Evolutionary conservation across 2,888 invertebrate species (phyloP).

Genomic region (Tenthredo mesomela): DNA sequence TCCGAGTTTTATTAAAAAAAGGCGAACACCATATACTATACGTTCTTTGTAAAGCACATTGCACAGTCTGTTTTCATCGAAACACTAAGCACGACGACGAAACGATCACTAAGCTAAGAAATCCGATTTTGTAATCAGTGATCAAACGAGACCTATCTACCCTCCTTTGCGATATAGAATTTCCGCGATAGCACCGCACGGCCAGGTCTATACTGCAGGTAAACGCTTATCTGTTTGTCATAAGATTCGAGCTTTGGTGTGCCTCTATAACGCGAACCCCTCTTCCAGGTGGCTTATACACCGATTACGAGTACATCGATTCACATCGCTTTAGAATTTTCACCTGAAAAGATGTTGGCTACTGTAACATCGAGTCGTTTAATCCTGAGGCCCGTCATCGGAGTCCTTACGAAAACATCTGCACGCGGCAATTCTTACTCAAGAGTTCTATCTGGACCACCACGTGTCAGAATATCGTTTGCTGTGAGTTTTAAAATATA

Average conservation of each 20-base stretch:
- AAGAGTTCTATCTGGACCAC: constrained; percentile 38
- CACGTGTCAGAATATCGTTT: constrained; percentile 57
- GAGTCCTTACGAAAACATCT: constrained; percentile 5
- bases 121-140: constrained; percentile 1
- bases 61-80: not conserved
- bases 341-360: constrained; percentile 35
- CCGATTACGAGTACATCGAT: not conserved
- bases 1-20: not conserved
- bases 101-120: constrained; percentile 25
- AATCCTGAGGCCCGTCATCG: not conserved
- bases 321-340: constrained; percentile 19
- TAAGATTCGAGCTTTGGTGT: not conserved
- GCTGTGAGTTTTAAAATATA: constrained; percentile 53
- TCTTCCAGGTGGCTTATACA: constrained; percentile 16
- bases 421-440: not conserved
- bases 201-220: constrained; percentile 10
- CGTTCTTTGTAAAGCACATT: not conserved
- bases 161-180: constrained; percentile 37
- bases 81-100: not conserved
- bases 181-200: constrained; percentile 25
- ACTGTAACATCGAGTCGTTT: constrained; percentile 38
- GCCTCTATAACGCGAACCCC: constrained; percentile 4
- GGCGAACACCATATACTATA: not conserved
- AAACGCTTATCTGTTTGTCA: constrained; percentile 10
- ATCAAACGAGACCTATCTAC: constrained; percentile 36